phyloP scores from a whole-genome alignment of 2,888 invertebrate genomes.

The Steromphala cineraria region DNA sequence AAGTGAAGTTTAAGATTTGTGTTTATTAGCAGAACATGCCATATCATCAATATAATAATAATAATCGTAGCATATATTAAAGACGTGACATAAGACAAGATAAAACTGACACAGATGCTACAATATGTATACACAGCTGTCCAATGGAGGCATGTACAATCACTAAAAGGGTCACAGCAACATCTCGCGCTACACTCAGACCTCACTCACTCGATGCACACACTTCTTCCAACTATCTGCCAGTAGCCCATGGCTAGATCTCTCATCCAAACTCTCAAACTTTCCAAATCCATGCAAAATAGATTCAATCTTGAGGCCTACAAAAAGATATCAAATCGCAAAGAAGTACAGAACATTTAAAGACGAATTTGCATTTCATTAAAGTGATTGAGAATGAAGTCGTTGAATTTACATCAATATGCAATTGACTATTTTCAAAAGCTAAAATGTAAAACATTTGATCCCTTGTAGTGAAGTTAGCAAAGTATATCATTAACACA shows the following conservation, averaged over 20 bases:
- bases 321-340: too few relatives aligned
- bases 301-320: too few relatives aligned
- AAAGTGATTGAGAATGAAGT: too few relatives aligned
- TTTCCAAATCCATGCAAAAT: too few relatives aligned
- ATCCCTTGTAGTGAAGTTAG: too few relatives aligned
- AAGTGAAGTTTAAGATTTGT: neutral
- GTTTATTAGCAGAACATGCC: constrained; percentile 20
- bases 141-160: constrained; percentile 9
- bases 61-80: constrained; percentile 15
- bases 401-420: too few relatives aligned
- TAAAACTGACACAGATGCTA: constrained; percentile 16
- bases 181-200: constrained; percentile 1
- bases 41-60: constrained; percentile 17
- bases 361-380: too few relatives aligned
- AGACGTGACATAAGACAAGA: constrained; percentile 14
- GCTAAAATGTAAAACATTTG: too few relatives aligned
- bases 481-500: too few relatives aligned
- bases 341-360: too few relatives aligned
- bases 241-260: neutral
- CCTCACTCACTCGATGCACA: neutral
- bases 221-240: neutral
- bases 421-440: too few relatives aligned
- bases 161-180: constrained; percentile 19
- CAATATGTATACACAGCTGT: constrained; percentile 17
- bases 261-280: too few relatives aligned